Conservation (phyloP, 1,140 invertebrate species). For the Ceratosolen solmsi region DNA sequence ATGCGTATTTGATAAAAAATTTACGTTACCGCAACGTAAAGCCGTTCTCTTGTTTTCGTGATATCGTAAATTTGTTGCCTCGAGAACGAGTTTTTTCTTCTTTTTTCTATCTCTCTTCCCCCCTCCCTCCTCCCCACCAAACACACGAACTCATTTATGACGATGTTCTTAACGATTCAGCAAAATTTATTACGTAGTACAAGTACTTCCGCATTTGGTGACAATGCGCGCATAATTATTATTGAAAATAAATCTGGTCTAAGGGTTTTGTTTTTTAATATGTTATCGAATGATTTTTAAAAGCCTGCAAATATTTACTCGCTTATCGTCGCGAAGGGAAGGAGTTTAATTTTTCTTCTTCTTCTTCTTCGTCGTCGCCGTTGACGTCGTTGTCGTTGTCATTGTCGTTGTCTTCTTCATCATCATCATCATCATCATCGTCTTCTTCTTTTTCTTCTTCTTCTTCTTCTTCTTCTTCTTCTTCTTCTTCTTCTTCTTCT, state of each 20-base stretch:
- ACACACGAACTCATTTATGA: conserved; percentile 24
- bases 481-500: too few relatives aligned
- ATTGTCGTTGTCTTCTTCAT: too few relatives aligned
- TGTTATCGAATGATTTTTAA: not conserved
- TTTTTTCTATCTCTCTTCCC: too few relatives aligned
- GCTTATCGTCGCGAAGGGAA: not conserved
- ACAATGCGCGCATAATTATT: not conserved
- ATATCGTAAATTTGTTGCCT: conserved; percentile 25
- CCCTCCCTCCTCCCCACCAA: too few relatives aligned
- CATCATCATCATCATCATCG: too few relatives aligned
- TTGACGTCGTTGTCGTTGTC: too few relatives aligned
- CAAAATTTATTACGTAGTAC: not conserved
- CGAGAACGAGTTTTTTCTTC: conserved; percentile 19
- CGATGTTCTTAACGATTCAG: conserved; percentile 28
- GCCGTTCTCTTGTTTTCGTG: conserved; percentile 4
- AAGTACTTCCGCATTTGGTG: conserved; percentile 30
- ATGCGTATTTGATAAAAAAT: not conserved
- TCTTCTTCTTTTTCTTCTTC: too few relatives aligned
- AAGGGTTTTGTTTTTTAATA: not conserved
- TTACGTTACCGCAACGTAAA: conserved; percentile 18
- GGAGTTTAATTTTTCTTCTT: not conserved
- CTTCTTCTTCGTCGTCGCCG: not conserved
- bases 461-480: too few relatives aligned
- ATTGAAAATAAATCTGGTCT: conserved; percentile 16
- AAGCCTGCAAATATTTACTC: not conserved